Percentiles rank a stretch among this genome's conserved stretches.
These are phyloP conservation scores for Drosophila borealis DNA, from an alignment of 2,888 invertebrate species.

Conservation along the genomic window DNA sequence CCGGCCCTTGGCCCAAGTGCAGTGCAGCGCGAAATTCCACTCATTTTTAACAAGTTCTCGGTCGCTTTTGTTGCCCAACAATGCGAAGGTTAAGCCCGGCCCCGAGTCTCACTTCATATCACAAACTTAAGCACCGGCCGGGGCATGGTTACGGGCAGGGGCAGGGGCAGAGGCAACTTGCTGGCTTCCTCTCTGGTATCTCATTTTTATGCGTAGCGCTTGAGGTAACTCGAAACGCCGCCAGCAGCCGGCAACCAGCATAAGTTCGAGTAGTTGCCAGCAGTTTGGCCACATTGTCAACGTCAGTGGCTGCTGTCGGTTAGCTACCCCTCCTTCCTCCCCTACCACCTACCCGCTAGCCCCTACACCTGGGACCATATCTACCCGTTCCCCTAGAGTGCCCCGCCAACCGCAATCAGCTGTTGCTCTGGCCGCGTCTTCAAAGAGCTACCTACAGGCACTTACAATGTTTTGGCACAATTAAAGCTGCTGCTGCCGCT, in stretches of 20 bases:
- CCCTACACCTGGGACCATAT: neutral
- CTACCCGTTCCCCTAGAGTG: neutral
- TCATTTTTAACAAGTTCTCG: conserved; percentile 80
- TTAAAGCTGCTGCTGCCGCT: conserved; percentile 64
- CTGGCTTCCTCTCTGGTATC: conserved; percentile 39
- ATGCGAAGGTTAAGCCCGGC: conserved; percentile 70
- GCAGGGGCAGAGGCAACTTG: conserved; percentile 14
- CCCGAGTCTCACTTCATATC: conserved; percentile 64
- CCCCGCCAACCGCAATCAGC: conserved; percentile 61
- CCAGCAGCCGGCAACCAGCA: conserved; percentile 59
- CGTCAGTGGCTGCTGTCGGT: conserved; percentile 56
- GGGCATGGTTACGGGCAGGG: neutral
- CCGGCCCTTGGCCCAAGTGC: conserved; percentile 60
- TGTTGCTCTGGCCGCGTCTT: conserved; percentile 60
- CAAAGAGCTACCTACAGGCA: conserved; percentile 74
- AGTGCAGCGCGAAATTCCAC: conserved; percentile 82
- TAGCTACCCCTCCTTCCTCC: conserved; percentile 16
- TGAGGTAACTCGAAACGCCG: conserved; percentile 73
- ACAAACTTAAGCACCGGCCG: conserved; percentile 47
- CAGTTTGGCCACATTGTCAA: conserved; percentile 65
- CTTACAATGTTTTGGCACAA: conserved; percentile 74
- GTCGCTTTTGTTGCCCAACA: conserved; percentile 76
- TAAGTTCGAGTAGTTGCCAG: conserved; percentile 49
- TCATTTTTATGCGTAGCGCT: conserved; percentile 60
- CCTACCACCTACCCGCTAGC: conserved; percentile 1